A percentile compares a stretch with the other conserved stretches of the same genome.
These are phyloP conservation scores for Rhaphigaster nebulosa DNA, from an alignment of 2,888 invertebrate genomes.

Conservation along the genomic window DNA sequence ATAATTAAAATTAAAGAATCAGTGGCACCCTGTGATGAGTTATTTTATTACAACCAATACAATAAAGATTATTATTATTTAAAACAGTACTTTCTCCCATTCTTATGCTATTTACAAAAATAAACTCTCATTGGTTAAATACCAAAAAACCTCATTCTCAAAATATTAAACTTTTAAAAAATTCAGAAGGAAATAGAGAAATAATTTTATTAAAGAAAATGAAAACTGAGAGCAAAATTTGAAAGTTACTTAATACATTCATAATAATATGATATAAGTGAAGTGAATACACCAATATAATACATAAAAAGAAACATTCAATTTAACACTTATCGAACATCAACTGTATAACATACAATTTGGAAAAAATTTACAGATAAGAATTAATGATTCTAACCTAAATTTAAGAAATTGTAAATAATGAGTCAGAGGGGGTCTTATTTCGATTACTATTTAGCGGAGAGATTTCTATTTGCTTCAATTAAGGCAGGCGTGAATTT, in stretches of 20 bases:
- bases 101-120: conserved; percentile 64
- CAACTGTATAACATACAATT: not conserved
- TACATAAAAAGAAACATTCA: not conserved
- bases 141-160: conserved; percentile 56
- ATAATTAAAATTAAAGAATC: conserved; percentile 18
- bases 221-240: not conserved
- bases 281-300: conserved; percentile 16
- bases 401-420: conserved; percentile 10
- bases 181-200: conserved; percentile 42
- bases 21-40: conserved; percentile 63
- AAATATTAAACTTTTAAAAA: conserved; percentile 55
- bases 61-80: conserved; percentile 56
- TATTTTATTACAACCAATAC: conserved; percentile 61
- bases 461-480: not conserved
- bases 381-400: conserved; percentile 49
- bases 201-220: not conserved
- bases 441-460: not conserved
- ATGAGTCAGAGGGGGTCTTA: not conserved
- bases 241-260: not conserved
- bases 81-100: conserved; percentile 59
- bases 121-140: conserved; percentile 62
- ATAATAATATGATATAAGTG: conserved; percentile 4
- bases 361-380: not conserved
- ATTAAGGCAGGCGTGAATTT: not conserved
- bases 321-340: conserved; percentile 36